Percentiles rank a stretch among this genome's conserved stretches.
Conservation (phyloP, 1,140 invertebrate genomes). For the Neodiprion pinetum region DNA sequence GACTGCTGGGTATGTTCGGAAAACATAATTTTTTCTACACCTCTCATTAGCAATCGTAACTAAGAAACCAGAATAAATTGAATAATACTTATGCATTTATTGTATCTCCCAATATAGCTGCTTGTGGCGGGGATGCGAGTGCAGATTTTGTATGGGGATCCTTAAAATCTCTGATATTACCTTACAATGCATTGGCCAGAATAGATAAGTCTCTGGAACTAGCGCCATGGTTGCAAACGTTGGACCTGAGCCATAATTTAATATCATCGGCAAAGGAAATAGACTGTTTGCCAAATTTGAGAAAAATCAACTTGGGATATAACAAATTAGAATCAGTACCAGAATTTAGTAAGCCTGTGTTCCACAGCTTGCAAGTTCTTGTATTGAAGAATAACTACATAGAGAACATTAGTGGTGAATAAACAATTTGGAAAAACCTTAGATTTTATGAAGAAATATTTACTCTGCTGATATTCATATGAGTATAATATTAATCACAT, state of each 20-base stretch:
- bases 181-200: conserved; percentile 64
- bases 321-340: conserved; percentile 69
- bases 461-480: conserved; percentile 1
- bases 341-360: conserved; percentile 60
- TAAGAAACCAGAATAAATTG: background rate
- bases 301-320: conserved; percentile 68
- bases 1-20: conserved; percentile 45
- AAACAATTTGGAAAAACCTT: conserved; percentile 1
- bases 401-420: conserved; percentile 55
- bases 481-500: conserved; percentile 10
- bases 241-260: conserved; percentile 70
- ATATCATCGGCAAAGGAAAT: conserved; percentile 54
- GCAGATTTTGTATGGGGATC: conserved; percentile 69
- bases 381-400: conserved; percentile 68
- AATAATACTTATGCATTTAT: background rate
- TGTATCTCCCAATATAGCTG: conserved; percentile 53
- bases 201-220: conserved; percentile 67
- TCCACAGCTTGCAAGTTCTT: conserved; percentile 59
- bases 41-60: background rate
- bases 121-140: conserved; percentile 67
- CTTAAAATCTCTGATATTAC: conserved; percentile 64
- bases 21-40: background rate
- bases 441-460: background rate
- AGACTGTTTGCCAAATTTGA: conserved; percentile 66
- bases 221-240: conserved; percentile 65